Base-by-base conservation (phyloP, 2,113 vertebrate genomes). In the Zingel zingel region DNA sequence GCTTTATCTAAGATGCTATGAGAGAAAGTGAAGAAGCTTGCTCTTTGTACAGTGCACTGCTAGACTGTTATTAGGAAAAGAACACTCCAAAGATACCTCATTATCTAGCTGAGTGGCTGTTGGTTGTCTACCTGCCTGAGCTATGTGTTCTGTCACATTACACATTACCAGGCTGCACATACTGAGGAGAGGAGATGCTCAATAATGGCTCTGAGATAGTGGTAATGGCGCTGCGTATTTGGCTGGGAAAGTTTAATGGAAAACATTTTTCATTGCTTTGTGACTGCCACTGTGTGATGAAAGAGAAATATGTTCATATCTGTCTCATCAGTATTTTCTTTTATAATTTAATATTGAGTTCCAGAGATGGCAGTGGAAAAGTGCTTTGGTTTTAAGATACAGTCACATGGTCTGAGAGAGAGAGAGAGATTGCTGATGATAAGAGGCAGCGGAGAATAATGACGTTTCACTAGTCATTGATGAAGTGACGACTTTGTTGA, bases 31-130 rank as follows among this genome's bases (percentile, higher is more conserved):
- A 56, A 64, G 79, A 82, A 65, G 43, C 27, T 30, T 57, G n/a
- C 23, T 63, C 64, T 87, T 43, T 81, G 33, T 61, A n/a, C 70
- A 64, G 50, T 53, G 14, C 62, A 30, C 62, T 30, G 19, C 64
- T 30, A 25, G 47, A 39, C 59, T 73, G 39, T 73, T 84, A 67
- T 81, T 69, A 75, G 75, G 74, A 75, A 69, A 74, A 74, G 39
- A 84, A 77, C 47, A 33, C 50, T 78, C 65, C 61, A 67, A 56
- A 80, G 61, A 74, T 59, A 77, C 25, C 80, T 90, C 72, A 84
- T 86, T 84, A 89, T 86, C 14, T 58, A 36, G 72, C 72, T 0
- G 45, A 88, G 73, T 69, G 56, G 74, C 84, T 87, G 59, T 81
- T 81, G 48, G 33, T 56, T 62, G 65, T 74, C 81, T 72, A 64